These are phyloP conservation scores for Zootoca vivipara DNA, from an alignment of 2,113 vertebrate genomes.

Conservation along the genomic window DNA sequence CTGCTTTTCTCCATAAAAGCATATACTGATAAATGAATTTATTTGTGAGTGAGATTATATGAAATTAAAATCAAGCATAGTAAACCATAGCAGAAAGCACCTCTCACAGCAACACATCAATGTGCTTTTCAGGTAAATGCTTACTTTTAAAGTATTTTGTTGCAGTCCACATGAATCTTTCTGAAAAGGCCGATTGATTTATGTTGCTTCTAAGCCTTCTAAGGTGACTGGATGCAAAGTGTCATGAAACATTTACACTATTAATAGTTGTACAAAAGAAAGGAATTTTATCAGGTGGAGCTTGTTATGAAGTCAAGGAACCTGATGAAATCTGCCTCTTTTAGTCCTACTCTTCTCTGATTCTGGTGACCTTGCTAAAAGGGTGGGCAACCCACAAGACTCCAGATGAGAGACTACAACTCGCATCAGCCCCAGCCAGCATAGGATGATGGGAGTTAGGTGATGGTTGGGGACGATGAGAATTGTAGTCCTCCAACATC, in stretches of 20 bases:
- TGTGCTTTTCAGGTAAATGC: constrained; percentile 31
- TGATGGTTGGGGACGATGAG: too few species aligned
- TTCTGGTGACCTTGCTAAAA: background rate
- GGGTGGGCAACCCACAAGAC: too few species aligned
- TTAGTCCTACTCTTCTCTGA: background rate
- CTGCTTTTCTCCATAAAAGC: constrained; percentile 58
- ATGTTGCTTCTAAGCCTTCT: background rate
- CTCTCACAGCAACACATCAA: background rate
- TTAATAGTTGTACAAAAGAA: background rate
- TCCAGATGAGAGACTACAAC: too few species aligned
- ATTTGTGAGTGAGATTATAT: constrained; percentile 10
- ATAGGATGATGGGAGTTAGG: too few species aligned
- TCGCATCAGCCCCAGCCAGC: too few species aligned
- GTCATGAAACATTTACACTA: background rate
- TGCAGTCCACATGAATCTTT: background rate
- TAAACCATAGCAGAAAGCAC: background rate
- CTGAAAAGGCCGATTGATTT: background rate
- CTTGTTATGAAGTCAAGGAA: background rate
- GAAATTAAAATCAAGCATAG: constrained; percentile 41
- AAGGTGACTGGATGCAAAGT: background rate
- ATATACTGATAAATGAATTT: constrained; percentile 34
- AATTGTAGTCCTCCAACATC: too few species aligned
- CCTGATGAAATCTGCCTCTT: background rate
- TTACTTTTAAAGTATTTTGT: too few species aligned
- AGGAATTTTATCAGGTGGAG: background rate